These are phyloP conservation scores for Telenomus remus DNA, from an alignment of 1,140 invertebrate species.

Conservation along the genomic window DNA sequence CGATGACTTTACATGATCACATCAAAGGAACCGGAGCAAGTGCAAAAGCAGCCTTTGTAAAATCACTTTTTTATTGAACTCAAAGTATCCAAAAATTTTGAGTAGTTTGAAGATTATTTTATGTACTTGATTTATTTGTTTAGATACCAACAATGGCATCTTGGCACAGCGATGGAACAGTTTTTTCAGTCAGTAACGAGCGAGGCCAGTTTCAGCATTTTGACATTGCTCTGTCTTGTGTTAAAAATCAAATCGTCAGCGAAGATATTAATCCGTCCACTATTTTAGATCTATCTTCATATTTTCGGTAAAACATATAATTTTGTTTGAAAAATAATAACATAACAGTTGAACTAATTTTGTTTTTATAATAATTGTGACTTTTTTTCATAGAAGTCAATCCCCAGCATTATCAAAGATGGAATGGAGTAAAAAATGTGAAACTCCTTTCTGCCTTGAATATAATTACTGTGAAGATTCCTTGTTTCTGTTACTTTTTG, in stretches of 20 bases:
- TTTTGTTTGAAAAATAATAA: too few relatives aligned
- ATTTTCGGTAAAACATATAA: conserved; percentile 77
- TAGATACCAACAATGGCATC: conserved; percentile 82
- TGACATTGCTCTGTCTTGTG: conserved; percentile 81
- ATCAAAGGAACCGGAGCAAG: conserved; percentile 79
- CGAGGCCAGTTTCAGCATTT: conserved; percentile 86
- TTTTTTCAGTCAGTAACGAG: conserved; percentile 83
- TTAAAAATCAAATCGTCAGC: conserved; percentile 81
- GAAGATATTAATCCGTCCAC: conserved; percentile 81
- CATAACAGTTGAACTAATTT: not conserved
- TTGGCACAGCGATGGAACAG: conserved; percentile 83
- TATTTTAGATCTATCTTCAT: conserved; percentile 81
- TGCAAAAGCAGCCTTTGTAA: conserved; percentile 81
- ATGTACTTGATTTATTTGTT: conserved; percentile 40
- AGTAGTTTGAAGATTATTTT: not conserved
- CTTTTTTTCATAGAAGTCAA: conserved; percentile 68
- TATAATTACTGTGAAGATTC: conserved; percentile 74
- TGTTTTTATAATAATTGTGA: conserved; percentile 10
- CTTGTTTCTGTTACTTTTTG: conserved; percentile 78
- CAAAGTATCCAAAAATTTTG: too few relatives aligned
- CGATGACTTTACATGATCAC: conserved; percentile 83
- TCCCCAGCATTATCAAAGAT: conserved; percentile 76
- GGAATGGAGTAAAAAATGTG: conserved; percentile 77
- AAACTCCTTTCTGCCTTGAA: conserved; percentile 71
- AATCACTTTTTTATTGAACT: conserved; percentile 47